Conservation (phyloP, 2,888 invertebrate species). For the Heliconius aoede region DNA sequence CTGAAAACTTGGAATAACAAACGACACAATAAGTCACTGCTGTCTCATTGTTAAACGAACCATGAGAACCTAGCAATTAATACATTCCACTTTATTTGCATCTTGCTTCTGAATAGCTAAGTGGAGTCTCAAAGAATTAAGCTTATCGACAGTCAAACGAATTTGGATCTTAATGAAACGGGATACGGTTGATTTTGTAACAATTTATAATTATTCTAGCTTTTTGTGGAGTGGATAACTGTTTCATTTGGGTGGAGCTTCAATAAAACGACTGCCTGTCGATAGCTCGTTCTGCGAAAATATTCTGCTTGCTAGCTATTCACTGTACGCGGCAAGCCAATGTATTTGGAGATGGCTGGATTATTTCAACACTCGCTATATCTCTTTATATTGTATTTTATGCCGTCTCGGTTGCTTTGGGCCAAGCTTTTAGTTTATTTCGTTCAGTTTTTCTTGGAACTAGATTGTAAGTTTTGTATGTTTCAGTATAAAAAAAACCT, state of each 20-base stretch:
- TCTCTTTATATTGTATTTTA: constrained; percentile 18
- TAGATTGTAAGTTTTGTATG: not conserved
- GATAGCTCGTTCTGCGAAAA: constrained; percentile 58
- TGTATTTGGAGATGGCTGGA: constrained; percentile 5
- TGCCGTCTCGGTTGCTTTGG: not conserved
- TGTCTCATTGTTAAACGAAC: constrained; percentile 61
- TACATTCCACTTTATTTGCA: constrained; percentile 63
- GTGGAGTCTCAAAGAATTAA: constrained; percentile 46
- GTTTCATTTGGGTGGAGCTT: constrained; percentile 64
- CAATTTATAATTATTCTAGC: constrained; percentile 50
- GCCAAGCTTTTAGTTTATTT: constrained; percentile 25
- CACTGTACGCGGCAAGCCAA: constrained; percentile 10
- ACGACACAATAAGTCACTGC: constrained; percentile 4
- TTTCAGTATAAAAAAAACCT: constrained; percentile 13
- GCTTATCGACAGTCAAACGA: constrained; percentile 37
- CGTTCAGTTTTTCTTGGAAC: constrained; percentile 30
- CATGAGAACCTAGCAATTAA: constrained; percentile 75
- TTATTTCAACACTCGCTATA: constrained; percentile 12
- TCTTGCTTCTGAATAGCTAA: constrained; percentile 59
- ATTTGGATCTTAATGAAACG: constrained; percentile 20
- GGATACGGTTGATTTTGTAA: constrained; percentile 48
- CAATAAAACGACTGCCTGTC: constrained; percentile 74
- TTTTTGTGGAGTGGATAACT: constrained; percentile 54
- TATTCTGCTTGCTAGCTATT: constrained; percentile 33
- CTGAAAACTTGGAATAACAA: not conserved